Base-by-base conservation (phyloP, 2,888 invertebrate genomes). In the Taphrorychus bicolor region DNA sequence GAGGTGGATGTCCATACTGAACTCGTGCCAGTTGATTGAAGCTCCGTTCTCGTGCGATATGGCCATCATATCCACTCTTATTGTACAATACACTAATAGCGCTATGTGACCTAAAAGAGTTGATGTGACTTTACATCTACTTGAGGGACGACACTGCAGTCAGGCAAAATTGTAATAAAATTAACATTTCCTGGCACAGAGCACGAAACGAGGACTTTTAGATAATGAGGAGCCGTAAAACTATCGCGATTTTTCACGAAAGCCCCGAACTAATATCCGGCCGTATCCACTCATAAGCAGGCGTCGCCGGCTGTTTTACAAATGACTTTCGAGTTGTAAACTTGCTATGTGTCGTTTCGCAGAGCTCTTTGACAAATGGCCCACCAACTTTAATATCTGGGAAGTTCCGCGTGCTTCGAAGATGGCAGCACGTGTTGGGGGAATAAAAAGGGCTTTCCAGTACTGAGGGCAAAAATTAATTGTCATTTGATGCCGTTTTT, bases 281-380 rank as follows among this genome's bases (percentile, higher is more conserved):
- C 32, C 32, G 53, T 57, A 62, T 61, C 49, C 51, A 48, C 64
- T 63, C 64, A 56, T 63, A 64, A 63, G 64, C 68, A 69, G 64
- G 49, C 68, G 68, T 60, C 54, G 56, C 68, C 59, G 56, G 59
- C 51, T 57, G 64, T 45, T 59, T 69, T 69, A 69, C 68, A 69
- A 69, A 69, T 64, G 68, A 69, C 68, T 69, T 69, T 69, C 59
- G 53, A 69, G 64, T 63, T 69, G 68, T 69, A 64, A 69, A 69
- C 59, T 64, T 56, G 64, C 59, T 63, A 67, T 67, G 63, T 68
- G 68, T 68, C 68, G 63, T 68, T 63, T 45, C 23, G 52, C 24
- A 51, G 59, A 49, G 45, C 49, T 22, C n/a, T 65, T 65, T 69
- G 69, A 69, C 65, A 69, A 69, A 69, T 69, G 69, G 65, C 56